Evolutionary conservation across 2,797 vertebrate genomes (phyloP).

Genomic region (Sebastes vulpes): DNA sequence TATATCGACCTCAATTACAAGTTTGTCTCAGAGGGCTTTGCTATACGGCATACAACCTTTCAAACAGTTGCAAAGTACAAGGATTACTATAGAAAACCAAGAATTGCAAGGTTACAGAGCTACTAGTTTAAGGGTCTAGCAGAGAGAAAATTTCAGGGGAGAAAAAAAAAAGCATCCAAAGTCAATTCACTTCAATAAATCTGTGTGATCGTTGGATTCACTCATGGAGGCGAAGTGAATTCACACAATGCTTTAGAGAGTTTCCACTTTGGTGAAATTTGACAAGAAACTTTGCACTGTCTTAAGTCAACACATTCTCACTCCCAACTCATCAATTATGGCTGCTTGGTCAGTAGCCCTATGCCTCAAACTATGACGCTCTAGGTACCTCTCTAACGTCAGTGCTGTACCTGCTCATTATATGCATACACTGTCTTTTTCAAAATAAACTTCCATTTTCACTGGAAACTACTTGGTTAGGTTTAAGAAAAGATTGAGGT

Average conservation of each 20-base stretch:
- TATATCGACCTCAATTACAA: conserved; percentile 11
- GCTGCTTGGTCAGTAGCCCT: too few relatives aligned
- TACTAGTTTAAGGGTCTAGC: background rate
- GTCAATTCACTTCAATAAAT: background rate
- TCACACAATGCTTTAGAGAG: background rate
- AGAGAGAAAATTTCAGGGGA: background rate
- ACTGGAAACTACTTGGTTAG: background rate
- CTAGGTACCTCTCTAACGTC: background rate
- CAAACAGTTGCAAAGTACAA: background rate
- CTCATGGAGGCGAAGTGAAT: background rate
- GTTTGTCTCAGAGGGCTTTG: conserved; percentile 4
- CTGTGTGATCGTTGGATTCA: background rate
- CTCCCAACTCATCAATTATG: background rate
- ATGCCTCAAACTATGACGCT: too few relatives aligned
- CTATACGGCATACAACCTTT: background rate
- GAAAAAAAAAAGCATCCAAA: background rate
- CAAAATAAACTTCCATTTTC: background rate
- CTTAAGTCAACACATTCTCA: background rate
- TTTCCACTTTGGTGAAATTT: background rate
- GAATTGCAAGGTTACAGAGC: background rate
- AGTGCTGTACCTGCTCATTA: too few relatives aligned
- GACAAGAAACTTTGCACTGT: rapidly evolving
- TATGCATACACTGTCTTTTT: background rate
- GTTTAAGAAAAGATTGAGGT: background rate
- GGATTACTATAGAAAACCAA: background rate